phyloP scores from a whole-genome alignment of 1,140 invertebrate genomes.

The Anagrus nilaparvatae region DNA sequence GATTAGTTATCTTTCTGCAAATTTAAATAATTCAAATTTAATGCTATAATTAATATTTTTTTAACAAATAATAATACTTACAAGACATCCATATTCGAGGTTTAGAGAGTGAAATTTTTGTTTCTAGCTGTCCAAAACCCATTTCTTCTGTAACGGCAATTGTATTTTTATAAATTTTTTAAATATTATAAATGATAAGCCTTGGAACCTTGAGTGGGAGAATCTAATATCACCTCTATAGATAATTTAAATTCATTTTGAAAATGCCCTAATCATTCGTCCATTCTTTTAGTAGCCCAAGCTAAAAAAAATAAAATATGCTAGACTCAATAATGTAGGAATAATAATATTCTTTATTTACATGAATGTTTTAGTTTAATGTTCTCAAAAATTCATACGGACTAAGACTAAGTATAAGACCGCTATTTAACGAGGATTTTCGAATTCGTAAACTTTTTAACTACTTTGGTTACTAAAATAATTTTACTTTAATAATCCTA shows the following conservation, averaged over 20 bases:
- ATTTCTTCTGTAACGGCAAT: constrained; percentile 63
- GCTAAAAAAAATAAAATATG: too few relatives aligned
- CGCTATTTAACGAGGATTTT: too few relatives aligned
- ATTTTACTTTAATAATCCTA: too few relatives aligned
- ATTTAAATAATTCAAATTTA: constrained; percentile 24
- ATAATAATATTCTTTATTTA: too few relatives aligned
- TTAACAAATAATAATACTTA: constrained; percentile 37
- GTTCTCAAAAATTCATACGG: too few relatives aligned
- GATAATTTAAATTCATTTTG: constrained; percentile 66
- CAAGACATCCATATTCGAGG: constrained; percentile 59
- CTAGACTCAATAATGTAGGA: too few relatives aligned
- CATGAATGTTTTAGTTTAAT: too few relatives aligned
- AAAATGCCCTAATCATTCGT: constrained; percentile 70
- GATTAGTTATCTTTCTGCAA: constrained; percentile 58
- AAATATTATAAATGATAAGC: constrained; percentile 59
- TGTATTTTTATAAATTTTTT: constrained; percentile 46
- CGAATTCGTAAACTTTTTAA: too few relatives aligned
- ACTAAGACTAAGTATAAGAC: too few relatives aligned
- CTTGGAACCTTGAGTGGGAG: constrained; percentile 59
- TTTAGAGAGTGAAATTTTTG: constrained; percentile 54
- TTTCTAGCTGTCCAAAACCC: constrained; percentile 53
- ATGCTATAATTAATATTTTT: constrained; percentile 9
- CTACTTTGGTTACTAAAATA: too few relatives aligned
- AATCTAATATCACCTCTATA: constrained; percentile 61
- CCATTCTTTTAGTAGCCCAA: constrained; percentile 61